These are phyloP conservation scores for Oppia nitens DNA, from an alignment of 1,140 invertebrate species.

Conservation along the genomic window DNA sequence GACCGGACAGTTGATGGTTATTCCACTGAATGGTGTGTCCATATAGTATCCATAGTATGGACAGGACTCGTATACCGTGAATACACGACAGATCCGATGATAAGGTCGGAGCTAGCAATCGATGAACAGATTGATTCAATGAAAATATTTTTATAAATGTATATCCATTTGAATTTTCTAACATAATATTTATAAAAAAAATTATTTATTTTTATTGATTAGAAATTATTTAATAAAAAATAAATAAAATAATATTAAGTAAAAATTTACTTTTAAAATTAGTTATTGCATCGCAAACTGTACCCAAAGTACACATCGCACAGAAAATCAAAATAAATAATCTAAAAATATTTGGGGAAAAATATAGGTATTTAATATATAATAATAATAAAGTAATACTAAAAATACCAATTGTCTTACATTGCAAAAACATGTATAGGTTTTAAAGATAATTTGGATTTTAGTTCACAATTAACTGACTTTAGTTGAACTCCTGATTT, in stretches of 20 bases:
- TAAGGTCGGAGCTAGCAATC: neutral
- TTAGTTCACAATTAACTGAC: neutral
- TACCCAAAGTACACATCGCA: neutral
- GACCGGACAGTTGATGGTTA: neutral
- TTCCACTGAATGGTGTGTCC: conserved; percentile 45
- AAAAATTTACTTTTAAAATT: neutral
- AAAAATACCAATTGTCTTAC: no score
- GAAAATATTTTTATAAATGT: neutral
- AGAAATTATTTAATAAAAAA: no score
- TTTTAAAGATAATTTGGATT: neutral
- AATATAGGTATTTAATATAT: neutral
- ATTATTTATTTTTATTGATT: no score
- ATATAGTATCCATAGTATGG: conserved; percentile 81
- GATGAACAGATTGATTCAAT: neutral
- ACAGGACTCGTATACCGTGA: conserved; percentile 61
- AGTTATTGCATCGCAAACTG: neutral
- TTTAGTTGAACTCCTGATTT: neutral
- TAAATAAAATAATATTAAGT: no score
- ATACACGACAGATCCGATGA: conserved; percentile 26
- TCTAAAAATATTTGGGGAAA: neutral
- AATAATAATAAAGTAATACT: no score
- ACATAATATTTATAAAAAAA: neutral
- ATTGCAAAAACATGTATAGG: neutral
- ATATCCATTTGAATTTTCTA: neutral
- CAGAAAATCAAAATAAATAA: neutral